Base-by-base conservation (phyloP, 2,113 vertebrate species). In the Alaudala cheleensis region DNA sequence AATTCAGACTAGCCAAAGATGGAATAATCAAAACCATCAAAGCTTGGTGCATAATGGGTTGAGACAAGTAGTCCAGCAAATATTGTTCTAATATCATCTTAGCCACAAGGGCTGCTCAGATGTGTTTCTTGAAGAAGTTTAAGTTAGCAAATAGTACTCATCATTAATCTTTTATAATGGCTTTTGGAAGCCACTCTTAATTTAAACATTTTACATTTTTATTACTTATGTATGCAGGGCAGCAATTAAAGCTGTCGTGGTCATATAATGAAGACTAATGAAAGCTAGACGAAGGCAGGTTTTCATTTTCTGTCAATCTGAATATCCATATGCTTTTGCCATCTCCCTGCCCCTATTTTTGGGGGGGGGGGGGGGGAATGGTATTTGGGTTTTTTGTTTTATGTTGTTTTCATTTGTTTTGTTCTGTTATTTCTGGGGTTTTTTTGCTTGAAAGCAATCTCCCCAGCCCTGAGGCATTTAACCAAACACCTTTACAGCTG, bases 131-230 rank as follows among this genome's bases (percentile, higher is more conserved):
- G 78, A 96, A 97, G 94, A 94, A 6, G 0, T 93, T 95, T 94
- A 95, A 93, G 88, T 96, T 97, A 96, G 96, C 89, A 91, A 95
- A 91, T 89, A 97, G 90, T 97, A 83, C 84, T 90, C 94, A 60
- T 97, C 98, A 97, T 98, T 98, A 98, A 98, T 98, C 98, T 98
- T 98, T 98, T 98, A 98, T 98, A 97, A 98, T 98, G 97, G 97
- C 97, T 98, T 98, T 97, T 97, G 97, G 98, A 98, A 98, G 98
- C 97, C 98, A 91, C 95, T 82, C 96, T 93, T 97, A 95, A 90
- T 96, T 97, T 96, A 97, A 97, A 95, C 97, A 97, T 98, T 98
- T 98, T 96, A 98, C 97, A 93, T 98, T 96, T 98, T 98, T 98
- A 98, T 97, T 97, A 95, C 96, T 97, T 94, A 94, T 96, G 95